Conservation (phyloP, 2,113 vertebrate genomes). For the Seriola dumerili region DNA sequence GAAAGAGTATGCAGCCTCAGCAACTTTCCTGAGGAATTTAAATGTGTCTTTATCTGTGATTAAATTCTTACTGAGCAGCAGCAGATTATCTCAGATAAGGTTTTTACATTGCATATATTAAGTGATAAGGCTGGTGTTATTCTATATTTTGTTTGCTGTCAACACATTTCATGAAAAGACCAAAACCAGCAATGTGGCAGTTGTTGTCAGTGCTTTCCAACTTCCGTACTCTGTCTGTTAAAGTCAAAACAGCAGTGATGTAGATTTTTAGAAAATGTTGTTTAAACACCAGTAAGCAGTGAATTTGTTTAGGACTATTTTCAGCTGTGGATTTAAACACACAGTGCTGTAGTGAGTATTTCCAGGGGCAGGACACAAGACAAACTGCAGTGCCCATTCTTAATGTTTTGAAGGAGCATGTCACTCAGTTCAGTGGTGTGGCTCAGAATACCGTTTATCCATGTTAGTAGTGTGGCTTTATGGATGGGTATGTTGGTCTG, state of each 20-base stretch:
- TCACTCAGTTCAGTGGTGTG: background rate
- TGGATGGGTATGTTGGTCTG: background rate
- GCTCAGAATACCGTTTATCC: background rate
- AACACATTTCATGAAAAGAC: slow-evolving; percentile 3
- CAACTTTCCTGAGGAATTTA: slow-evolving; percentile 23
- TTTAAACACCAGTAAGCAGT: background rate
- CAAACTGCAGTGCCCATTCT: background rate
- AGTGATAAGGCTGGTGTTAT: slow-evolving; percentile 34
- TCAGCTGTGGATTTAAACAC: background rate
- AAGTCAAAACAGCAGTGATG: background rate
- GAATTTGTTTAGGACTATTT: background rate
- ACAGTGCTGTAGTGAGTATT: background rate
- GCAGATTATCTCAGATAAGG: slow-evolving; percentile 20
- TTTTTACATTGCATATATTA: slow-evolving; percentile 29
- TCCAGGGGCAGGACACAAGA: background rate
- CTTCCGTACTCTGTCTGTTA: background rate
- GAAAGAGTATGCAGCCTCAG: slow-evolving; percentile 20
- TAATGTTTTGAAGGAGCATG: background rate
- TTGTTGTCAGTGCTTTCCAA: background rate
- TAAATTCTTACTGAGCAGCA: slow-evolving; percentile 31
- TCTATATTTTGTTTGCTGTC: slow-evolving; percentile 1
- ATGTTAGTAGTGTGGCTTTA: background rate
- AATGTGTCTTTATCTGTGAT: slow-evolving; percentile 33
- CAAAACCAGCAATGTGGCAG: slow-evolving; percentile 5
- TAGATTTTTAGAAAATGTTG: background rate